Percentiles rank a stretch among this genome's conserved stretches.
phyloP scores from a whole-genome alignment of 2,797 vertebrate genomes.

The Lophotriccus pileatus region DNA sequence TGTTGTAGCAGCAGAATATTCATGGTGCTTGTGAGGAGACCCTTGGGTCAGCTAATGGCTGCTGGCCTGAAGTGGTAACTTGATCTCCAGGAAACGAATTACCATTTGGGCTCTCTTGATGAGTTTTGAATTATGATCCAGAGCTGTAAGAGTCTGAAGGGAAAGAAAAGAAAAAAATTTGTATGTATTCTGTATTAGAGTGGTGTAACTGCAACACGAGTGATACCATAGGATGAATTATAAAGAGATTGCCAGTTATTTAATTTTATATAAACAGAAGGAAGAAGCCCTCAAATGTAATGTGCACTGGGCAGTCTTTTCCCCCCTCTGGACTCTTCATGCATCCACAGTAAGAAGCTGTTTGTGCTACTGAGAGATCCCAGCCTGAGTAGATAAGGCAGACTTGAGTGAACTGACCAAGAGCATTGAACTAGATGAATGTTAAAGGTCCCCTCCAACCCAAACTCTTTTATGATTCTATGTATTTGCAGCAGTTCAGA shows the following conservation, averaged over 20 bases:
- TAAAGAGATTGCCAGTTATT: neutral
- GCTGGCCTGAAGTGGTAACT: neutral
- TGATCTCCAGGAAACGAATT: neutral
- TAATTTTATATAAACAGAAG: neutral
- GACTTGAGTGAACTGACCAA: neutral
- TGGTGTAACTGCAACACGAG: neutral
- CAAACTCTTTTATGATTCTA: neutral
- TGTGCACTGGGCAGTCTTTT: neutral
- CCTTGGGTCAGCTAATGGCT: neutral
- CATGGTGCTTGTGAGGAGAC: neutral
- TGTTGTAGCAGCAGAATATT: neutral
- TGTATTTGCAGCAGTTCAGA: neutral
- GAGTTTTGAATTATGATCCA: neutral
- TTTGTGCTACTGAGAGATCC: rapidly evolving
- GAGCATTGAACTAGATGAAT: neutral
- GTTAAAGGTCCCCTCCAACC: neutral
- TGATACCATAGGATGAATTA: neutral
- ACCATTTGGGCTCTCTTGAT: neutral
- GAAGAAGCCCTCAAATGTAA: neutral
- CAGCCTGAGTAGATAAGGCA: neutral
- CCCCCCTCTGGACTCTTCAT: neutral
- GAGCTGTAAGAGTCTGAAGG: neutral
- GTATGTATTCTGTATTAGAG: neutral
- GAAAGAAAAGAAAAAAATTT: rapidly evolving
- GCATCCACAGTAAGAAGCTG: neutral